Percentiles rank a stretch among this genome's conserved stretches.
These are phyloP conservation scores for Drosophila neotestacea DNA, from an alignment of 2,888 invertebrate species.

Conservation along the genomic window DNA sequence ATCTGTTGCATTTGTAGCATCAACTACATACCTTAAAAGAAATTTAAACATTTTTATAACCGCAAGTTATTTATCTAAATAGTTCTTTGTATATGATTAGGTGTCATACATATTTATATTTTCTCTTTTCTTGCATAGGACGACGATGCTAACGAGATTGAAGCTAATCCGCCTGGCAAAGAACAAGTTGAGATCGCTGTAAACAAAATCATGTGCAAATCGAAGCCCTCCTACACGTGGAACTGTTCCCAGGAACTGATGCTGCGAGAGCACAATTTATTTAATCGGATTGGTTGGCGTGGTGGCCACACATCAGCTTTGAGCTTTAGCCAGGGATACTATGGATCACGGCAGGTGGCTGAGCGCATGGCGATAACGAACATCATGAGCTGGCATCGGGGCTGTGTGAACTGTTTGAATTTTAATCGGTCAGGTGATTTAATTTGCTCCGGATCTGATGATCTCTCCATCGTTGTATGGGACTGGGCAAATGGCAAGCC, in stretches of 20 bases:
- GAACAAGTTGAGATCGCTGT: conserved; percentile 44
- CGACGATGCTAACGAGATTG: conserved; percentile 35
- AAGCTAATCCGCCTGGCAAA: conserved; percentile 24
- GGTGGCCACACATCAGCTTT: conserved; percentile 63
- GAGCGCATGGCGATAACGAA: conserved; percentile 92
- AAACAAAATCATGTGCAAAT: conserved; percentile 71
- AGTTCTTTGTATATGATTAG: neutral
- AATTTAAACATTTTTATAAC: no score
- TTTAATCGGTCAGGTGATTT: conserved; percentile 91
- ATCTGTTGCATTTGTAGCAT: no score
- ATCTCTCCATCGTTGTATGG: conserved; percentile 94
- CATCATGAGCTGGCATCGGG: conserved; percentile 91
- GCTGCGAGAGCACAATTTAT: conserved; percentile 76
- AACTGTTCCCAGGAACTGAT: conserved; percentile 73
- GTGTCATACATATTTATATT: neutral
- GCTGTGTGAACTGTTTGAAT: conserved; percentile 96
- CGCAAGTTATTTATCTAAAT: neutral
- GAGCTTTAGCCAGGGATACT: conserved; percentile 80
- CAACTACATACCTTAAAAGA: no score
- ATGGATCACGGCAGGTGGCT: conserved; percentile 92
- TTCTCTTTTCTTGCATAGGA: conserved; percentile 31
- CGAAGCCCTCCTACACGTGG: conserved; percentile 81
- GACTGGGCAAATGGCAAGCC: conserved; percentile 92
- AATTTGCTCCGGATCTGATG: conserved; percentile 96
- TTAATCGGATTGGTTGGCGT: conserved; percentile 72